Percentiles rank a stretch among this genome's conserved stretches.
phyloP scores from a whole-genome alignment of 2,888 invertebrate species.

The Euzophera pinguis region DNA sequence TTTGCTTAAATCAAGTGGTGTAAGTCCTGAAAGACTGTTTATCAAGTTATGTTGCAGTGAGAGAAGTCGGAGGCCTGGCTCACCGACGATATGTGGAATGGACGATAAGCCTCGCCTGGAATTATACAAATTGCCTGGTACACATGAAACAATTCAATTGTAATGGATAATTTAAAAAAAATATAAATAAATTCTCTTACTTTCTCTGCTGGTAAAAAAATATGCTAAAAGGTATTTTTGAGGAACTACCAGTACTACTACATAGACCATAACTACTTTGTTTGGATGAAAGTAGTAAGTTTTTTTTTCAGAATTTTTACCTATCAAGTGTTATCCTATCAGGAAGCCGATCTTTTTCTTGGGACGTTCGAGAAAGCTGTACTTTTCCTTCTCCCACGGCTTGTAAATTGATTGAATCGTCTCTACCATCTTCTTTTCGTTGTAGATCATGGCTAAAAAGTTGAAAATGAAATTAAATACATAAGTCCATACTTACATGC shows the following conservation, averaged over 20 bases:
- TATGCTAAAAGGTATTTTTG: too few relatives aligned
- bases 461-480: background rate
- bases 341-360: conserved; percentile 90
- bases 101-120: conserved; percentile 87
- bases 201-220: too few relatives aligned
- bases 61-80: conserved; percentile 88
- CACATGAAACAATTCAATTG: background rate
- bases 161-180: too few relatives aligned
- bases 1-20: conserved; percentile 81
- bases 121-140: too few relatives aligned
- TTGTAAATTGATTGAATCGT: conserved; percentile 72
- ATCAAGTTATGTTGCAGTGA: conserved; percentile 96
- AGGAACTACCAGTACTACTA: too few relatives aligned
- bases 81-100: conserved; percentile 90
- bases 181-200: too few relatives aligned
- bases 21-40: conserved; percentile 83
- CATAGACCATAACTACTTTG: too few relatives aligned
- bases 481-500: too few relatives aligned
- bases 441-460: conserved; percentile 31
- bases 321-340: conserved; percentile 94
- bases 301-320: conserved; percentile 42
- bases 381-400: conserved; percentile 82
- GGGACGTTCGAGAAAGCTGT: conserved; percentile 84
- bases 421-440: conserved; percentile 55
- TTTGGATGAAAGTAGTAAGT: too few relatives aligned